Base-by-base conservation (phyloP, 1,140 invertebrate genomes). In the Octopus bimaculoides region DNA sequence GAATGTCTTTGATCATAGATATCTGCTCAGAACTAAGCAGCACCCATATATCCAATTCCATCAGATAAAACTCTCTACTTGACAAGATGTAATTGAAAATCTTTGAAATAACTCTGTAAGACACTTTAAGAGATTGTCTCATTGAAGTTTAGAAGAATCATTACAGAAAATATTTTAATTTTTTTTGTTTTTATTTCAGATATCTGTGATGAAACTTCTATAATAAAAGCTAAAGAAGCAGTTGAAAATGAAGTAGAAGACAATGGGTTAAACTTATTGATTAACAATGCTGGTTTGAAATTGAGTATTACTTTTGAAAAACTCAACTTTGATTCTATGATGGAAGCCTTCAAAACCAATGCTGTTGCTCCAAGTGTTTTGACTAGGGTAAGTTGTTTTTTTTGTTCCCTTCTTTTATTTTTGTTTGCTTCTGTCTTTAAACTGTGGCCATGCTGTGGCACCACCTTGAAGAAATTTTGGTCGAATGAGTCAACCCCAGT, bases 251-350 rank as follows among this genome's bases (percentile, higher is more conserved):
- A 53, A 74, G 26, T 83, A 10, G 75, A 79, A 61, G 79, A 54
- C 5, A 53, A 81, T 52, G 82, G 84, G 9, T 77, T 84, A 52
- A 84, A 84, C 52, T 55, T 83, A 9, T 76, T 83, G 4, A 52
- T 83, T 14, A 83, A 83, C 74, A 85, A 83, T 75, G 80, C 80
- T 69, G 84, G 79, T 9, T 52, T 82, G 10, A 54, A 82, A 5
- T 17, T 77, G 14, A 54, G 76, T 52, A 6, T 12, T 52, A 55
- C 69, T 69, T 74, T 84, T 5, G 81, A 78, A 5, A 66, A 77
- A 5, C 76, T 77, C 8, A 82, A 74, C 20, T 41, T 75, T 5
- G 81, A 83, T 12, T 17, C 61, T 14, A 82, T 83, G 81, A 61
- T 73, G 55, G 56, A 75, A 20, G 26, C 53, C 20, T 84, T 56